Evolutionary conservation across 2,113 vertebrate genomes (phyloP), one percentile per base, ranked within the genome.

Genomic region (Oxygymnocypris stewartii): DNA sequence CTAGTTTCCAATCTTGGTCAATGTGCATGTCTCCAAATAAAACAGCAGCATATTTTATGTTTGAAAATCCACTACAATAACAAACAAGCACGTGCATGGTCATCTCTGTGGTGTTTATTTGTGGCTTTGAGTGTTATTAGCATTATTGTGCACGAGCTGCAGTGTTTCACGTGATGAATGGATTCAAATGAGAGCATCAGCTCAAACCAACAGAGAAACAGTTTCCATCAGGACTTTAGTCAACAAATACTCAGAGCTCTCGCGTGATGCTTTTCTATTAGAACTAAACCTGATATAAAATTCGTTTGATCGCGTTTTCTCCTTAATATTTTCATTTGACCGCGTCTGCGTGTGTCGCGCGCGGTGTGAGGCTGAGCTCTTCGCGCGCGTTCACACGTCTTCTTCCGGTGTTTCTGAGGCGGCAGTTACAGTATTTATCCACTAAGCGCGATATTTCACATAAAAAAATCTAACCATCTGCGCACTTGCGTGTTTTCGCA

Each of bases 371-470:
- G 28, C 28, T 31, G 28, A 54, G 81, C 89, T 74, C 14, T 42
- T 78, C 35, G 92, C 91, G 94, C 95, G 94, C 94, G 94, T 93
- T 92, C 95, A 95, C 95, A 88, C 89, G 90, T 90, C 95, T 95
- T 91, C 94, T 96, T 95, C 94, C 94, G 95, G 94, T 94, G 91
- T 93, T 86, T 92, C 89, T 89, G 88, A 79, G 57, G 88, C 80
- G 93, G 93, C 92, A 92, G 89, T 90, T 92, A 90, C 92, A 92
- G 76, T 90, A 88, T 90, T 88, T 88, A 84, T 90, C 89, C 89
- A 86, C 87, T 90, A 82, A 65, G 87, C 86, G 89, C 25, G 87
- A 88, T 77, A 85, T 86, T 85, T 84, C 42, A 9, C 54, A 8
- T 54, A 20, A 44, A 71, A n/a, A 71, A 23, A 69, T 73, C 31